Percentiles rank a stretch among this genome's conserved stretches.
Conservation (phyloP, 2,113 vertebrate genomes). For the Turnix velox region DNA sequence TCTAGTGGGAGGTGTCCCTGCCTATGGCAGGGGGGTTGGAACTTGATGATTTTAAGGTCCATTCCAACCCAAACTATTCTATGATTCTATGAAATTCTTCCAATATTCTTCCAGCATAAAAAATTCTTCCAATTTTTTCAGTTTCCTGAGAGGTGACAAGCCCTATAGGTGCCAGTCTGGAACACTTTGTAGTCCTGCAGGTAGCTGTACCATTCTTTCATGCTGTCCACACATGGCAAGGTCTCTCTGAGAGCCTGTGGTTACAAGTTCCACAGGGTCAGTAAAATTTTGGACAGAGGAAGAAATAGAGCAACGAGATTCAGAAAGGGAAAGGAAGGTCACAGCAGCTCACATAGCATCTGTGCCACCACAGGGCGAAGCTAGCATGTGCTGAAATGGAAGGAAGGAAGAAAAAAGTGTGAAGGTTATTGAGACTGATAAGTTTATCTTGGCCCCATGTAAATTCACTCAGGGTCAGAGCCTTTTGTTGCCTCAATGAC, state of each 20-base stretch:
- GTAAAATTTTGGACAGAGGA: background rate
- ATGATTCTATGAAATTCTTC: no score
- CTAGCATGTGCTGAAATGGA: slow-evolving; percentile 20
- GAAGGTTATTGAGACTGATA: slow-evolving; percentile 59
- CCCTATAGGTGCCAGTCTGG: background rate
- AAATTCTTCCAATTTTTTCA: background rate
- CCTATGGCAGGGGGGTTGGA: no score
- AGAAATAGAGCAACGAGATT: background rate
- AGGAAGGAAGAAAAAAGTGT: slow-evolving; percentile 48
- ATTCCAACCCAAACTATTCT: no score
- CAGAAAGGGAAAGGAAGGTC: slow-evolving; percentile 43
- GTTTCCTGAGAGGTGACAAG: background rate
- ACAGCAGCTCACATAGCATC: slow-evolving; percentile 12
- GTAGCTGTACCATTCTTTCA: background rate
- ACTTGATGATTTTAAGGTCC: no score
- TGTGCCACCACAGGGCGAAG: background rate
- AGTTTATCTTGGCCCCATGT: slow-evolving; percentile 36
- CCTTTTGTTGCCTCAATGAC: slow-evolving; percentile 62
- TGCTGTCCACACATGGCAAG: background rate
- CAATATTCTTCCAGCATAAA: no score
- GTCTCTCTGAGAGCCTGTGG: background rate
- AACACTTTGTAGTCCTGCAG: background rate
- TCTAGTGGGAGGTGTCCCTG: no score
- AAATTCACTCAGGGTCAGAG: slow-evolving; percentile 49
- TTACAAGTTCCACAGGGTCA: background rate